Percentiles rank a stretch among this genome's conserved stretches.
Conservation (phyloP, 2,797 vertebrate genomes). For the Aotus griseimembra region DNA sequence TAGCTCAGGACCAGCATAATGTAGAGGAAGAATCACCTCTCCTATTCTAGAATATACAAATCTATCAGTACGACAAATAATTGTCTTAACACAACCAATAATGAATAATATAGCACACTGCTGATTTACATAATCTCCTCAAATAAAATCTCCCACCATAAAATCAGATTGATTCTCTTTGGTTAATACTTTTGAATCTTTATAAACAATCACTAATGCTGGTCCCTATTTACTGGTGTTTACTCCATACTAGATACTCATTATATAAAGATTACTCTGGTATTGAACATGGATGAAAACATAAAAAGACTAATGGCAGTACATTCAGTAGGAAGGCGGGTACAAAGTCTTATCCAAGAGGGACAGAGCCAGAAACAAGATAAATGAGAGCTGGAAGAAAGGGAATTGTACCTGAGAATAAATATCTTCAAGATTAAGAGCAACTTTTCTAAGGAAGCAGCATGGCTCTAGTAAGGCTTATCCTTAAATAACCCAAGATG, state of each 20-base stretch:
- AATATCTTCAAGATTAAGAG: not conserved
- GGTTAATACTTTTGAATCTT: not conserved
- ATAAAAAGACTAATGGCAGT: not conserved
- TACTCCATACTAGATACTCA: not conserved
- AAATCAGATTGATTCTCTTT: not conserved
- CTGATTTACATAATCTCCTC: not conserved
- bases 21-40: not conserved
- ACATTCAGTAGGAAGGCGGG: not conserved
- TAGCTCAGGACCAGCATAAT: not conserved
- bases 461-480: not conserved
- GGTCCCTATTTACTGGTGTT: not conserved
- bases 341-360: not conserved
- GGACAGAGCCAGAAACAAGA: not conserved
- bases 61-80: not conserved
- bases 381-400: not conserved
- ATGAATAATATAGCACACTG: not conserved
- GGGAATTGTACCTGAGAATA: not conserved
- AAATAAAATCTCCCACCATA: not conserved
- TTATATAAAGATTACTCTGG: conserved; percentile 4
- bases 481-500: not conserved
- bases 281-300: not conserved
- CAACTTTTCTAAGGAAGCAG: not conserved
- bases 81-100: not conserved
- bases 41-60: not conserved
- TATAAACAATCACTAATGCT: not conserved